These are phyloP conservation scores for Bambusicola thoracicus DNA, from an alignment of 2,113 vertebrate genomes.

Conservation along the genomic window DNA sequence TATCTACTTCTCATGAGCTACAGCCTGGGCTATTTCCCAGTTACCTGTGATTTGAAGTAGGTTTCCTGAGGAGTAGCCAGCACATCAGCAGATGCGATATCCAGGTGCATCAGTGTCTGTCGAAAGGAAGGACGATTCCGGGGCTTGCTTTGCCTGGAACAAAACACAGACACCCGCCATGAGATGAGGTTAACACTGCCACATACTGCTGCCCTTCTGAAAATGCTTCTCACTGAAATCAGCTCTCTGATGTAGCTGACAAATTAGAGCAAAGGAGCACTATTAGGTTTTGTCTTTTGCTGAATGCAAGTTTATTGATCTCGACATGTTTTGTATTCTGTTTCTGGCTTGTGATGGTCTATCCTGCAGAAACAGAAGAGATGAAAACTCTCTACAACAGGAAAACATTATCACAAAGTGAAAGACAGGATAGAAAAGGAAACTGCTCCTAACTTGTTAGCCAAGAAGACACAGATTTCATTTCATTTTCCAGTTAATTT, in stretches of 20 bases:
- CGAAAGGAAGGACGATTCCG: slow-evolving; percentile 96
- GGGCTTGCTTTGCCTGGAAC: slow-evolving; percentile 93
- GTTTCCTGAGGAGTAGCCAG: slow-evolving; percentile 96
- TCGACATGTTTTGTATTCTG: not conserved
- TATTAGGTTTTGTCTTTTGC: not conserved
- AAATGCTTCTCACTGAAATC: not conserved
- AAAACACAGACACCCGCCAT: not conserved
- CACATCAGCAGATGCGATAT: slow-evolving; percentile 94
- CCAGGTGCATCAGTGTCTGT: slow-evolving; percentile 96
- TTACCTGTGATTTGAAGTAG: slow-evolving; percentile 98
- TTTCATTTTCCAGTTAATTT: not conserved
- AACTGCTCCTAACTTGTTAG: not conserved
- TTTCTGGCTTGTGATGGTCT: not conserved
- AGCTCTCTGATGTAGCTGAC: not conserved
- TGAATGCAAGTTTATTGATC: not conserved
- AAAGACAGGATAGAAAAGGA: not conserved
- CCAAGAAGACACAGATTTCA: not conserved
- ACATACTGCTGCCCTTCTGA: not conserved
- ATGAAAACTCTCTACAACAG: not conserved
- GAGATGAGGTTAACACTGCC: not conserved
- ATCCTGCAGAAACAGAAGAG: not conserved
- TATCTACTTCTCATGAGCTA: not conserved
- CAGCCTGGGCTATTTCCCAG: not conserved
- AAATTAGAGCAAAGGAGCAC: not conserved
- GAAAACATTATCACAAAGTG: not conserved